Evolutionary conservation across 2,797 vertebrate genomes (phyloP).

Genomic region (Cyprinodon diabolis): DNA sequence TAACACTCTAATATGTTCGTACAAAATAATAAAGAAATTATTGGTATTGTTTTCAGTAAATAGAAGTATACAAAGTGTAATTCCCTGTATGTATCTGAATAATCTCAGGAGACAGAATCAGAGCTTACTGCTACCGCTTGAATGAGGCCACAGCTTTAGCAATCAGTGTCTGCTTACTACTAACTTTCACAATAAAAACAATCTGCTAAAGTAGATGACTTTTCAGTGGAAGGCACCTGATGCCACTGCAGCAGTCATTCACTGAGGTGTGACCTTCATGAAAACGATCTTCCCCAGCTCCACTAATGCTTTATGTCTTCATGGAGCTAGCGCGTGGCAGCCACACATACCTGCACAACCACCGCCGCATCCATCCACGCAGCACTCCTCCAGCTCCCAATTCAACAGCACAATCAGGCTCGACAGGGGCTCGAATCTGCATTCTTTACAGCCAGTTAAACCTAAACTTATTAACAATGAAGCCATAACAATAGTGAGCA

Average conservation of each 20-base stretch:
- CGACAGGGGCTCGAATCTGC: slow-evolving; percentile 56
- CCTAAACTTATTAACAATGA: slow-evolving; percentile 75
- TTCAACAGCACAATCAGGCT: slow-evolving; percentile 63
- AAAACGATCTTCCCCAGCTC: slow-evolving; percentile 13
- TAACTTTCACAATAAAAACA: slow-evolving; percentile 38
- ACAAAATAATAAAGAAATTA: not conserved
- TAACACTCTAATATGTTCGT: no score
- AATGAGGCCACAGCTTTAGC: slow-evolving; percentile 26
- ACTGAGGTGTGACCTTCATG: not conserved
- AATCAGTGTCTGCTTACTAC: slow-evolving; percentile 30
- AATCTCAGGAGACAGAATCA: slow-evolving; percentile 7
- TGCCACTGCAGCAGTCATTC: slow-evolving; percentile 17
- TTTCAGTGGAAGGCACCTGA: slow-evolving; percentile 38
- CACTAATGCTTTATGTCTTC: slow-evolving; percentile 15
- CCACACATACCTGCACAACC: slow-evolving; percentile 24
- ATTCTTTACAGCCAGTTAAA: slow-evolving; percentile 68
- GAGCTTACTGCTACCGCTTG: slow-evolving; percentile 11
- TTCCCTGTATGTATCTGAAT: slow-evolving; percentile 6
- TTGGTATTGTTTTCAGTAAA: not conserved
- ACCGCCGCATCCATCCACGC: slow-evolving; percentile 31
- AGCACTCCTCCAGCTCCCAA: slow-evolving; percentile 39
- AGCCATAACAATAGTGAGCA: slow-evolving; percentile 63
- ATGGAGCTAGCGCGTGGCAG: not conserved
- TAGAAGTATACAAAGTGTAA: not conserved
- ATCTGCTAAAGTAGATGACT: slow-evolving; percentile 35